Conservation (phyloP, 2,888 invertebrate species). For the Pardosa pseudoannulata region DNA sequence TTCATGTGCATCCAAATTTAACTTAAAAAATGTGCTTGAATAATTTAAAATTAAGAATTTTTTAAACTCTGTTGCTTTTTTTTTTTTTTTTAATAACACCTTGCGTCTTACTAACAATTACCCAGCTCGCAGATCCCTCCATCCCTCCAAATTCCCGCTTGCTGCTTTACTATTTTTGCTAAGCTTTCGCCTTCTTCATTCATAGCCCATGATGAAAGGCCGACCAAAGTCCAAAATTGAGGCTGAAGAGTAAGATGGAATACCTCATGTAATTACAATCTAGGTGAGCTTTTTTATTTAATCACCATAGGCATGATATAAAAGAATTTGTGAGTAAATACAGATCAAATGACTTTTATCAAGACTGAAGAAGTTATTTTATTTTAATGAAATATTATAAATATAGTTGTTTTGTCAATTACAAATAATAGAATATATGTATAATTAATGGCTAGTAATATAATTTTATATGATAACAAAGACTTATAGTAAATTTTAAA, state of each 20-base stretch:
- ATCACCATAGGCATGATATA: neutral
- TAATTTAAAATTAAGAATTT: no score
- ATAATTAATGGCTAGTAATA: no score
- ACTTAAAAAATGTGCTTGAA: no score
- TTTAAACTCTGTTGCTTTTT: neutral
- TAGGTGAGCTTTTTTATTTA: conserved; percentile 55
- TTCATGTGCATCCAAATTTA: no score
- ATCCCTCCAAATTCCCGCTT: conserved; percentile 10
- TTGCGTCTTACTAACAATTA: neutral
- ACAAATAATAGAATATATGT: no score
- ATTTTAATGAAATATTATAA: no score
- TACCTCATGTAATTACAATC: conserved; percentile 40
- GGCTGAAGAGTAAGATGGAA: conserved; percentile 62
- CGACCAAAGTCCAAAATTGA: conserved; percentile 66
- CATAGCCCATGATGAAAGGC: conserved; percentile 64
- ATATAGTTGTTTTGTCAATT: no score
- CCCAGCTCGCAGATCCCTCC: neutral
- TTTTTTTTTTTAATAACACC: neutral
- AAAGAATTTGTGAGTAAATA: no score
- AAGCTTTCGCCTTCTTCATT: conserved; percentile 62
- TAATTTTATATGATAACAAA: no score
- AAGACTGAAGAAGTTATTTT: no score
- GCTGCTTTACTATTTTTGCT: conserved; percentile 49
- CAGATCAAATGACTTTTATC: no score
- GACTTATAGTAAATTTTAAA: no score